These are phyloP conservation scores for Drosophila greeni DNA, from an alignment of 2,888 invertebrate species.

Conservation along the genomic window DNA sequence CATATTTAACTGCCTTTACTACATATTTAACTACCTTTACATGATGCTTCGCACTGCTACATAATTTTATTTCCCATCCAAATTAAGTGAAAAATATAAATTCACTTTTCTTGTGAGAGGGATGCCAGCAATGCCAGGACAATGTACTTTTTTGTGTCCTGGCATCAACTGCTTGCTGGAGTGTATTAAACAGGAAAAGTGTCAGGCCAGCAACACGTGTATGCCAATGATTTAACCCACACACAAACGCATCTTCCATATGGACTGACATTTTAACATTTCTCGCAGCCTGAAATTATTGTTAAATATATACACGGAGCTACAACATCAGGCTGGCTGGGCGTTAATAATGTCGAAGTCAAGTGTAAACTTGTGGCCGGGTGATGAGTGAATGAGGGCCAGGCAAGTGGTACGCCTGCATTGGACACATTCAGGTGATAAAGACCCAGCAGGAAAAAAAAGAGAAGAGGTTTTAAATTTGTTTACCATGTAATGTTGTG, in stretches of 20 bases:
- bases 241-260: constrained; percentile 12
- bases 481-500: constrained; percentile 34
- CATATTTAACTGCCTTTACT: too few relatives aligned
- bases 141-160: constrained; percentile 24
- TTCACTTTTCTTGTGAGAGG: constrained; percentile 30
- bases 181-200: constrained; percentile 64
- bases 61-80: constrained; percentile 22
- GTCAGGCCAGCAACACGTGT: constrained; percentile 62
- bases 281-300: constrained; percentile 13
- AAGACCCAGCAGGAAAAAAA: constrained; percentile 18
- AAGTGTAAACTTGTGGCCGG: constrained; percentile 69
- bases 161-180: constrained; percentile 20
- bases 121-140: constrained; percentile 5
- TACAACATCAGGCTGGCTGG: constrained; percentile 7
- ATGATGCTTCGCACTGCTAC: not conserved
- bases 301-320: constrained; percentile 20
- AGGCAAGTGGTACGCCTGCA: constrained; percentile 10
- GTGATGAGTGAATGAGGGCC: constrained; percentile 25
- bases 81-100: constrained; percentile 38
- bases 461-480: constrained; percentile 37
- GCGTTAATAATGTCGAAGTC: constrained; percentile 71
- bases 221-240: constrained; percentile 52
- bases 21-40: not conserved
- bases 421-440: constrained; percentile 38
- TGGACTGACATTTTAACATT: constrained; percentile 1